phyloP scores from a whole-genome alignment of 2,113 vertebrate species.

The Strix aluco region DNA sequence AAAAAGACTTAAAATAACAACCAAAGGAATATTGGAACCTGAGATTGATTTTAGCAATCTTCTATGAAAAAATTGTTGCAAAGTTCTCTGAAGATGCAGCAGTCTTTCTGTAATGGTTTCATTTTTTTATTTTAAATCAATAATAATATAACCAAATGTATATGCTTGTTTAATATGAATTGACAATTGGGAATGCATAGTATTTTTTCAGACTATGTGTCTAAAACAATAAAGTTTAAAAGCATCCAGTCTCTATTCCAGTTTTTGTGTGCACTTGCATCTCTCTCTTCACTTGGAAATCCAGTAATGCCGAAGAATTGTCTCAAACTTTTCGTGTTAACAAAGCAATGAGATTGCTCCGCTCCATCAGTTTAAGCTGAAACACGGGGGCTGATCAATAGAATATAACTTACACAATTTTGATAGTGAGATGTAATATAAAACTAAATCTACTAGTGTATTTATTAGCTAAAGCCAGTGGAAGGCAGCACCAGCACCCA shows the following conservation, averaged over 20 bases:
- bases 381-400: fast-evolving
- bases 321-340: too few species aligned
- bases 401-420: fast-evolving
- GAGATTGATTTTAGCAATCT: constrained; percentile 8
- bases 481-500: too few species aligned
- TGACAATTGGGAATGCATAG: constrained; percentile 45
- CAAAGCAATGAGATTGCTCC: too few species aligned
- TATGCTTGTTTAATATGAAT: constrained; percentile 48
- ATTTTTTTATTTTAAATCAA: neutral
- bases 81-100: constrained; percentile 6
- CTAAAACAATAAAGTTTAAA: constrained; percentile 55
- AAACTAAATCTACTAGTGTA: fast-evolving
- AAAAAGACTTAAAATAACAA: neutral
- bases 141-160: constrained; percentile 6
- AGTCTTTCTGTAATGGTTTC: constrained; percentile 7
- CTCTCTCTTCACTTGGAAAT: neutral
- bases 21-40: neutral
- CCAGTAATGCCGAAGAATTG: fast-evolving
- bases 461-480: neutral
- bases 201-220: constrained; percentile 54
- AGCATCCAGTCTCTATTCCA: neutral
- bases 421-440: neutral
- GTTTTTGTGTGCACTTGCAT: neutral
- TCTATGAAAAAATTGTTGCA: neutral
- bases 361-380: neutral